These are phyloP conservation scores for Beris chalybata DNA, from an alignment of 2,888 invertebrate species.

Conservation along the genomic window DNA sequence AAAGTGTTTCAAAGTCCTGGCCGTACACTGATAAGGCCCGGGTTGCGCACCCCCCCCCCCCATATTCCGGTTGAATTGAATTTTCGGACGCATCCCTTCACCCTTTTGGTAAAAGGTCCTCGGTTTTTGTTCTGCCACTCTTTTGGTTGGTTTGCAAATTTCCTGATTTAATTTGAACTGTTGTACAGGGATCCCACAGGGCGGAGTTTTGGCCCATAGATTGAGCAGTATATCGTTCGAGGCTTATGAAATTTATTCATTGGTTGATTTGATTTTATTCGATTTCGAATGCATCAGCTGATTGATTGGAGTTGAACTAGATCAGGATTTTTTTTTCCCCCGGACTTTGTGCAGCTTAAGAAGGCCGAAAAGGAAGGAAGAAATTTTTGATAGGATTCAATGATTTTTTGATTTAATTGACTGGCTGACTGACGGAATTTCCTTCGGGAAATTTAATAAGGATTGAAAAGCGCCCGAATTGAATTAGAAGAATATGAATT, in stretches of 20 bases:
- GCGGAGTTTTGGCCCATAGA: not conserved
- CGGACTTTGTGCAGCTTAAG: too few relatives aligned
- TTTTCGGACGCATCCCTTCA: constrained; percentile 15
- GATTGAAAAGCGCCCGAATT: too few relatives aligned
- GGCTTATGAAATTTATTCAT: constrained; percentile 40
- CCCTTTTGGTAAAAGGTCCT: not conserved
- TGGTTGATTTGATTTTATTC: constrained; percentile 40
- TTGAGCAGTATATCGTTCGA: constrained; percentile 1
- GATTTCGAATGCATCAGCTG: constrained; percentile 34
- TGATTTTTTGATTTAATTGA: constrained; percentile 1
- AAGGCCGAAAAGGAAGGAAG: too few relatives aligned
- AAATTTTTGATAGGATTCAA: not conserved
- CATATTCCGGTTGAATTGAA: constrained; percentile 1
- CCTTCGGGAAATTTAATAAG: too few relatives aligned
- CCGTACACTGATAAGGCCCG: constrained; percentile 10
- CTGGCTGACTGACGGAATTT: not conserved
- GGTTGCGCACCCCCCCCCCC: constrained; percentile 5
- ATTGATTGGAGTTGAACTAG: not conserved
- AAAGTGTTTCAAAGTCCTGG: not conserved
- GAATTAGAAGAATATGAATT: too few relatives aligned
- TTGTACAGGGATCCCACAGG: not conserved
- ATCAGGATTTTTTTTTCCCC: too few relatives aligned
- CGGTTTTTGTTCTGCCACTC: not conserved
- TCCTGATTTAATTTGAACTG: constrained; percentile 34
- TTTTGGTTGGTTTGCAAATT: constrained; percentile 32